A percentile compares a stretch with the other conserved stretches of the same genome.
phyloP scores from a whole-genome alignment of 2,888 invertebrate genomes.

The Clunio marinus region DNA sequence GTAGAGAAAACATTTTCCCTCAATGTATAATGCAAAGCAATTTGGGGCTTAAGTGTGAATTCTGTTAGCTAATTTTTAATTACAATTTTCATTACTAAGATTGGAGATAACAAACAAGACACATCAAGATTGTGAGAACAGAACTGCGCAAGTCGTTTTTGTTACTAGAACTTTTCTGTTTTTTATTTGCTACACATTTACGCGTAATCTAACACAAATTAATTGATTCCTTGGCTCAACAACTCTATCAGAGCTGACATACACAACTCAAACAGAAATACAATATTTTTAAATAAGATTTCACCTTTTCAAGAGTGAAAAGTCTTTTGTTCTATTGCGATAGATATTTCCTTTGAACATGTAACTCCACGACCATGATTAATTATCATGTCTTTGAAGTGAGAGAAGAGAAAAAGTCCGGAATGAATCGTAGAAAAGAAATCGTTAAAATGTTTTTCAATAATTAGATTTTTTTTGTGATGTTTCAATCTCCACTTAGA shows the following conservation, averaged over 20 bases:
- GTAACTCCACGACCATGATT: conserved; percentile 10
- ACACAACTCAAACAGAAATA: neutral
- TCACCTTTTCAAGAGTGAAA: neutral
- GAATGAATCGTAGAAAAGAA: neutral
- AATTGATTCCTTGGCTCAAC: conserved; percentile 20
- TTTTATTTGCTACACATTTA: neutral
- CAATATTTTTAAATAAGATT: neutral
- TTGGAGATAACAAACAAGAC: too few relatives aligned
- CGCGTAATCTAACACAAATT: neutral
- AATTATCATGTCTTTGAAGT: conserved; percentile 8
- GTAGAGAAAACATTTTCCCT: too few relatives aligned
- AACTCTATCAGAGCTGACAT: conserved; percentile 1
- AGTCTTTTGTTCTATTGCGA: conserved; percentile 22
- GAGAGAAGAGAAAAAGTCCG: neutral
- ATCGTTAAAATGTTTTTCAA: conserved; percentile 26
- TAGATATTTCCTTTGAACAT: neutral
- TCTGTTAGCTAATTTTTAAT: too few relatives aligned
- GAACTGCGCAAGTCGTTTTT: neutral
- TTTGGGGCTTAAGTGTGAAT: neutral
- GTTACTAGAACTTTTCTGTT: neutral
- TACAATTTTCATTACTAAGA: too few relatives aligned
- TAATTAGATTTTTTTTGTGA: conserved; percentile 33
- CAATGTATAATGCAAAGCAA: too few relatives aligned
- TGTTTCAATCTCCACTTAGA: conserved; percentile 16
- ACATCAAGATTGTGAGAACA: neutral